Evolutionary conservation across 2,797 vertebrate genomes (phyloP), one percentile per base, ranked within the genome.

Genomic region (Artibeus jamaicensis): DNA sequence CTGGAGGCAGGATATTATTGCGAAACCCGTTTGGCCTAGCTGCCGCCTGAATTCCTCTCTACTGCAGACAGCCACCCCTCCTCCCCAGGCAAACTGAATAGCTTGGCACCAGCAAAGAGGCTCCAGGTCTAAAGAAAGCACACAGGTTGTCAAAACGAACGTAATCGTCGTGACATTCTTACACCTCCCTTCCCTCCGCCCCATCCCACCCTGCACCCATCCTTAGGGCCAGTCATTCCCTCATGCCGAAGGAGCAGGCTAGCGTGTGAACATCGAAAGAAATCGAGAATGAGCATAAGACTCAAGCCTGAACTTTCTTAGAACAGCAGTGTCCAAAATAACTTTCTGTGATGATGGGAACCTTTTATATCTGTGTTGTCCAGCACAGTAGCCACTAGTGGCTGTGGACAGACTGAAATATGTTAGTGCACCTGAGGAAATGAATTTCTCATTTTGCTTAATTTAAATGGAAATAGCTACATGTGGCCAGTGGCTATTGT

Each of bases 21-120:
- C 76, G 76, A 95, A 96, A 94, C 96, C 67, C 0, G 8, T 77
- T 89, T 55, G 79, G 86, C 86, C 89, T 53, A 71, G 88, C 53
- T 32, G 32, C 55, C 73, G 48, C 48, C 87, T 48, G 44, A n/a
- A 34, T 81, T 32, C 68, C 74, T 92, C 21, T 81, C 57, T 53
- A 32, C 78, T 24, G 0, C 39, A 22, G 50, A 71, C 6, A 74
- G 68, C 85, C 44, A 26, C 53, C 15, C 70, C 39, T 32, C 55
- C 21, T 50, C 92, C 86, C 65, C 55, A 15, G 15, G 68, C 53
- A 46, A 42, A n/a, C 1, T 6, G 77, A 87, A 46, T 5, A 24
- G 77, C 88, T 85, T 9, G 73, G 57, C 48, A 6, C 74, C 12
- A 15, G 68, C 91, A 82, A 68, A 53, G 84, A 93, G 87, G 81